Conservation (phyloP, 2,113 vertebrate genomes). For the Deroptyus accipitrinus region DNA sequence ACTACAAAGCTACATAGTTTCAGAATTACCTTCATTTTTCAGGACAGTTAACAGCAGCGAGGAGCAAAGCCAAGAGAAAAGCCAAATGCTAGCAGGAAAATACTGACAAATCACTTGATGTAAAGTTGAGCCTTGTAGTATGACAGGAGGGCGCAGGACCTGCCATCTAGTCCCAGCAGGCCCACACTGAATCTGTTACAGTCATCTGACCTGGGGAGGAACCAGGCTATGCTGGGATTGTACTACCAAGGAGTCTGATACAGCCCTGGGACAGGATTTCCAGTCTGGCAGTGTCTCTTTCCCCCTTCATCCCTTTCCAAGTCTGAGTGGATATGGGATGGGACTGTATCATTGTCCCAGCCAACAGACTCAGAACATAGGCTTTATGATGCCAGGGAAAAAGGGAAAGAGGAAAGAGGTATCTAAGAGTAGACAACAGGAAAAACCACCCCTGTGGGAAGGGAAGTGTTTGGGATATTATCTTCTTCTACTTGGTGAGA, state of each 20-base stretch:
- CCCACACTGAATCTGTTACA: neutral
- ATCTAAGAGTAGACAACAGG: neutral
- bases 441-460: neutral
- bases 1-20: slow-evolving; percentile 71
- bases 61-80: slow-evolving; percentile 64
- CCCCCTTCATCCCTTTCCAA: neutral
- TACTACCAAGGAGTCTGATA: neutral
- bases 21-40: slow-evolving; percentile 67
- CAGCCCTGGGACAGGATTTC: neutral
- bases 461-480: neutral
- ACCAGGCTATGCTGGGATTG: neutral
- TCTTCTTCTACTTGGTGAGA: neutral
- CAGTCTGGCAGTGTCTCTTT: neutral
- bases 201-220: neutral
- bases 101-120: slow-evolving; percentile 27
- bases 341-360: neutral
- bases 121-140: neutral
- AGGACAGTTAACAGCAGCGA: slow-evolving; percentile 44
- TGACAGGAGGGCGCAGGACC: neutral
- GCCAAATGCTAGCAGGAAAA: slow-evolving; percentile 40
- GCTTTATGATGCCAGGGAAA: neutral
- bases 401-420: neutral
- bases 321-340: neutral
- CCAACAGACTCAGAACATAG: neutral
- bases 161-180: neutral